phyloP scores from a whole-genome alignment of 2,888 invertebrate species.

The Tipula lateralis region DNA sequence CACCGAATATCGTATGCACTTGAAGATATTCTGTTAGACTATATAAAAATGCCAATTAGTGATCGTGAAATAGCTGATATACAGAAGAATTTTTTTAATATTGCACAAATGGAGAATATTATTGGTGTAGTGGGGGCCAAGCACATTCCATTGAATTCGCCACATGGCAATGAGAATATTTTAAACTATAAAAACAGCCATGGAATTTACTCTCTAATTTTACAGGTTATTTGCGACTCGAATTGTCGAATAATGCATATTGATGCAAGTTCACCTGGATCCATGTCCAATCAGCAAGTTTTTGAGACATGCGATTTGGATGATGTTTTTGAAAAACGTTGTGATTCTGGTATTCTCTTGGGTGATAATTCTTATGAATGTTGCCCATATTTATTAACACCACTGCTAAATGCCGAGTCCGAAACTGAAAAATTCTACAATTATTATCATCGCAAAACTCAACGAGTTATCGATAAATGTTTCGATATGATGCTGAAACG shows the following conservation, averaged over 20 bases:
- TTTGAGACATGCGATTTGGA: slow-evolving; percentile 24
- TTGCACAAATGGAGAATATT: slow-evolving; percentile 19
- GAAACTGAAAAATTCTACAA: slow-evolving; percentile 12
- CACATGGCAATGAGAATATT: slow-evolving; percentile 4
- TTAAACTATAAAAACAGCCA: not conserved
- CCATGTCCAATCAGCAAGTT: slow-evolving; percentile 3
- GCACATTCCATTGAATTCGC: slow-evolving; percentile 8
- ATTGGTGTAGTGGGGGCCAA: slow-evolving; percentile 13
- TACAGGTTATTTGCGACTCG: slow-evolving; percentile 3
- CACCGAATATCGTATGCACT: slow-evolving; percentile 25
- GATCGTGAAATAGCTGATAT: slow-evolving; percentile 3
- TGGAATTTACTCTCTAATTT: not conserved
- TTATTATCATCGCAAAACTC: not conserved
- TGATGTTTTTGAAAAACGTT: slow-evolving; percentile 25
- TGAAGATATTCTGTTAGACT: not conserved
- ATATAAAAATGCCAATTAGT: slow-evolving; percentile 12
- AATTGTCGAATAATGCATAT: slow-evolving; percentile 14
- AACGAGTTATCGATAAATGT: not conserved
- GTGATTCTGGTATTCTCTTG: slow-evolving; percentile 6
- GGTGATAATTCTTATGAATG: slow-evolving; percentile 15
- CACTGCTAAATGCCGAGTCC: not conserved
- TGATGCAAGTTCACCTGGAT: slow-evolving; percentile 7
- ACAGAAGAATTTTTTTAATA: slow-evolving; percentile 27
- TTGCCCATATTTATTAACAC: slow-evolving; percentile 24
- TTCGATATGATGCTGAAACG: slow-evolving; percentile 26